Percentiles rank a stretch among this genome's conserved stretches.
Conservation (phyloP, 1,140 invertebrate species). For the Nephila pilipes region DNA sequence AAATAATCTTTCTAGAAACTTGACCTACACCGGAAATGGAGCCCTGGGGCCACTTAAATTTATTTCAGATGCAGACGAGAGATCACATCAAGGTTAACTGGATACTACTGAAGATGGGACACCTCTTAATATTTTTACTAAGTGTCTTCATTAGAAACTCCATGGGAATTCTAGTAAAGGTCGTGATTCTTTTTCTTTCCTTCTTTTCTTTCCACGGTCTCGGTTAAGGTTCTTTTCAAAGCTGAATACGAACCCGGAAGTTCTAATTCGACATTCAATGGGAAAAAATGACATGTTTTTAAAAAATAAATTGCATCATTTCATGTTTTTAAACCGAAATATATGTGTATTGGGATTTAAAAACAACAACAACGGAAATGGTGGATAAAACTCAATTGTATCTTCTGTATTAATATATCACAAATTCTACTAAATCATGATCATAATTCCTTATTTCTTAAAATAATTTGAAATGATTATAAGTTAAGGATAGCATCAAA, state of each 20-base stretch:
- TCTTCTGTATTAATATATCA: too few relatives aligned
- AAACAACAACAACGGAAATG: too few relatives aligned
- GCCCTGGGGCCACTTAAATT: not conserved
- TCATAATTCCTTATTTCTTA: too few relatives aligned
- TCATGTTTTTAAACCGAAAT: too few relatives aligned
- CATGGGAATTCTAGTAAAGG: not conserved
- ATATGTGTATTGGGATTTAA: too few relatives aligned
- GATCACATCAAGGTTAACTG: not conserved
- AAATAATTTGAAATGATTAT: too few relatives aligned
- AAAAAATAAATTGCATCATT: too few relatives aligned
- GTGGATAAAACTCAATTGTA: too few relatives aligned
- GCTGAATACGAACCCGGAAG: not conserved
- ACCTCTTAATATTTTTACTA: not conserved
- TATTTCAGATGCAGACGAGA: not conserved
- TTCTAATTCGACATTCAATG: too few relatives aligned
- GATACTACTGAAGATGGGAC: not conserved
- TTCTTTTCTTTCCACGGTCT: not conserved
- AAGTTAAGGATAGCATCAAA: too few relatives aligned
- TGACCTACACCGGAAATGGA: slow-evolving; percentile 8
- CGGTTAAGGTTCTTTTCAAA: slow-evolving; percentile 12
- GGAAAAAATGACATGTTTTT: too few relatives aligned
- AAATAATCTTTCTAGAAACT: not conserved
- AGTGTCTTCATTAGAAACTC: not conserved
- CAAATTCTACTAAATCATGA: too few relatives aligned
- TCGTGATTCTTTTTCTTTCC: not conserved